A percentile compares a stretch with the other conserved stretches of the same genome.
Evolutionary conservation across 2,797 vertebrate genomes (phyloP).

Genomic region (Xyrichtys novacula): DNA sequence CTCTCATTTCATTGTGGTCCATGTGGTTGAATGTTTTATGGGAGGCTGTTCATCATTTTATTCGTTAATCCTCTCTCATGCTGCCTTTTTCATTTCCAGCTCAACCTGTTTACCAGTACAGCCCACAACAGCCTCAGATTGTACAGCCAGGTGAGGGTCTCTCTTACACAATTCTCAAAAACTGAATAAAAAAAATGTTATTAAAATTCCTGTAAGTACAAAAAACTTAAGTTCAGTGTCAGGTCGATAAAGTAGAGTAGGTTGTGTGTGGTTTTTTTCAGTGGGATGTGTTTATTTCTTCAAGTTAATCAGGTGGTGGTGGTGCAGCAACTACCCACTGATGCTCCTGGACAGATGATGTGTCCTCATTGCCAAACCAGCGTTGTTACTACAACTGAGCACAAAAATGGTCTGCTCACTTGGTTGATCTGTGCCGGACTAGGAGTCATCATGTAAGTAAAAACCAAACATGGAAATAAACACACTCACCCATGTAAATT

Average conservation of each 20-base stretch:
- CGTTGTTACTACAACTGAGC: constrained; percentile 70
- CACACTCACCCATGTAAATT: not conserved
- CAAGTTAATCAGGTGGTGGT: constrained; percentile 51
- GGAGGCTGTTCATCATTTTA: not conserved
- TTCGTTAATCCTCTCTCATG: not conserved
- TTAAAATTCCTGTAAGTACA: not conserved
- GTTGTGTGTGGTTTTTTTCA: not conserved
- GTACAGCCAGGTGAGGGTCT: constrained; percentile 24
- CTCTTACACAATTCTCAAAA: not conserved
- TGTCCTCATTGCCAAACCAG: constrained; percentile 82
- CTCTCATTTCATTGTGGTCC: not conserved
- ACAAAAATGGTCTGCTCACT: constrained; percentile 71
- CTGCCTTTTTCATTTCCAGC: constrained; percentile 3
- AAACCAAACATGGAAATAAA: not conserved
- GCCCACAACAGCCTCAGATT: not conserved
- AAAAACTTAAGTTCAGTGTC: too few relatives aligned
- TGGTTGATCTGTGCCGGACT: constrained; percentile 71
- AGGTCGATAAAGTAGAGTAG: too few relatives aligned
- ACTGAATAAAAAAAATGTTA: not conserved
- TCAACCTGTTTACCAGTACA: not conserved
- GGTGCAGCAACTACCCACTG: constrained; percentile 16
- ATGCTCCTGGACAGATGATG: constrained; percentile 68
- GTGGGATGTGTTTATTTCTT: constrained; percentile 5
- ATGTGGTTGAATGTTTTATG: not conserved
- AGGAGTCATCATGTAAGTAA: constrained; percentile 41